Conservation (phyloP, 2,888 invertebrate genomes). For the Strigamia crassipes region DNA sequence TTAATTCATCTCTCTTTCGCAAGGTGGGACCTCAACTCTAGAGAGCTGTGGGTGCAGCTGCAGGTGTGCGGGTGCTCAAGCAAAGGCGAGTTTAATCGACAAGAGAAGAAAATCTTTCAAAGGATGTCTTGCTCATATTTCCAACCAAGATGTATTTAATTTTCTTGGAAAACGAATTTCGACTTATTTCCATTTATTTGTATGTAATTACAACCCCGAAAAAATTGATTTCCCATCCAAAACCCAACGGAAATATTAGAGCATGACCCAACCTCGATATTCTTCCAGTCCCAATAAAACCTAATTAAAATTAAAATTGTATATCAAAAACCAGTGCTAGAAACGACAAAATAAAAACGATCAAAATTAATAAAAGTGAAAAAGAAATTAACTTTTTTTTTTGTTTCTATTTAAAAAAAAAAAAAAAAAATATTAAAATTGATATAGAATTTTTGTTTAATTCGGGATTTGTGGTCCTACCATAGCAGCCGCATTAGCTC, state of each 20-base stretch:
- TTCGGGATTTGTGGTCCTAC: conserved; percentile 54
- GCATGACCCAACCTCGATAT: background rate
- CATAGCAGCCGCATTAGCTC: conserved; percentile 59
- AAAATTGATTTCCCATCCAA: background rate
- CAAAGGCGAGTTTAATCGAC: conserved; percentile 27
- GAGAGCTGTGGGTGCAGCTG: conserved; percentile 29
- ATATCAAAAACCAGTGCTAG: conserved; percentile 8
- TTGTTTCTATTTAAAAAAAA: background rate
- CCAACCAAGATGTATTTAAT: background rate
- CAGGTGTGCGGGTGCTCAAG: conserved; percentile 33
- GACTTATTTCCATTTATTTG: background rate
- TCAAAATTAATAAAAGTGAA: conserved; percentile 48
- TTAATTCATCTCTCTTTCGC: conserved; percentile 23
- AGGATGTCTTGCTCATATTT: background rate
- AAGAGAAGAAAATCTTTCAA: conserved; percentile 24
- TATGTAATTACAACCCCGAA: too few relatives aligned
- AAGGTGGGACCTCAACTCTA: conserved; percentile 5
- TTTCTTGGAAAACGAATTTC: background rate
- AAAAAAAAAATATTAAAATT: background rate
- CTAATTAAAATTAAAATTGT: background rate
- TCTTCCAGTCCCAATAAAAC: background rate
- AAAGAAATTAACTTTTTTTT: conserved; percentile 12
- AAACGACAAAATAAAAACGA: conserved; percentile 43
- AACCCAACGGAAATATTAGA: background rate
- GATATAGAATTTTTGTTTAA: conserved; percentile 39